Base-by-base conservation (phyloP, 1,140 invertebrate species). In the Oncopeltus fasciatus region DNA sequence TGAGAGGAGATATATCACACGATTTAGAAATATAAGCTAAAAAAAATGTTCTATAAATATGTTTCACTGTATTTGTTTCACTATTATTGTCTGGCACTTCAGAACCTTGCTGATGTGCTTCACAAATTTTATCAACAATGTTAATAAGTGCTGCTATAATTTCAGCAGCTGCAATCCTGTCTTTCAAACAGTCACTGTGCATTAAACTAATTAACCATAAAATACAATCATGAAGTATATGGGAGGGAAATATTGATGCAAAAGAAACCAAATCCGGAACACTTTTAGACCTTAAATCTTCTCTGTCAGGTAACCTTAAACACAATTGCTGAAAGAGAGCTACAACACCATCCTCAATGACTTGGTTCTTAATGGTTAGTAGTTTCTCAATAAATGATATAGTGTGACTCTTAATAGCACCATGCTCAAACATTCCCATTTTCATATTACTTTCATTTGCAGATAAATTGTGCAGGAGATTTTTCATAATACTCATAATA, bases 271-370 rank as follows among this genome's bases (percentile, higher is more conserved):
- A 67, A 14, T 77, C 66, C 51, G 72, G 63, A 11, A 80, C 75
- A 29, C 79, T 77, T 66, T 77, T 80, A 31, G 73, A 72, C 61
- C 83, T 69, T 27, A 75, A 76, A 56, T 84, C 83, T 1, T 77
- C 66, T 65, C 76, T 74, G 51, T 84, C 83, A 16, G 80, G 78
- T 60, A 79, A 78, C 46, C 76, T 75, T 0, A 75, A 60, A 70
- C 82, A 81, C 16, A 84, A 57, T 18, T 81, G 76, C 59, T 84
- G 81, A 18, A 84, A 68, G 2, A 84, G 67, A 60, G 74, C 77
- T 59, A 73, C 68, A 0, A 79, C 70, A 2, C 72, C 74, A 20
- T 63, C 46, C 38, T 75, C 64, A 4, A 74, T 70, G 2, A 71
- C 68, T 12, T 76, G 69, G 56, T 74, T 71, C 38, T 76, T 62